Evolutionary conservation across 2,888 invertebrate species (phyloP).

Genomic region (Ptychoptera contaminata): DNA sequence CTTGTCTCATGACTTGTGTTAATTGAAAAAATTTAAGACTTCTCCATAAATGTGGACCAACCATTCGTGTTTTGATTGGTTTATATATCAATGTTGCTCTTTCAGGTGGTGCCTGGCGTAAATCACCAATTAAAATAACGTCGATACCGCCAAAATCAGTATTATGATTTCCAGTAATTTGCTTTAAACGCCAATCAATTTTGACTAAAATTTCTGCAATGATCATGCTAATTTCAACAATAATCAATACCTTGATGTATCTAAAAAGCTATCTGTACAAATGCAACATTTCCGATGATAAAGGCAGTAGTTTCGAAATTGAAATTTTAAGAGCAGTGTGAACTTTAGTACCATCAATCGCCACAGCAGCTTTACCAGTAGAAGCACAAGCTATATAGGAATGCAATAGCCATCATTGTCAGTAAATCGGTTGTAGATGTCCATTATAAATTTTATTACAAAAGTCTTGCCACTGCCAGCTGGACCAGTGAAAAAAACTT

Average conservation of each 20-base stretch:
- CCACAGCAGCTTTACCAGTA: too few relatives aligned
- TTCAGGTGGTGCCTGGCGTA: conserved; percentile 23
- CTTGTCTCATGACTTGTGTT: conserved; percentile 19
- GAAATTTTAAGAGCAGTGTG: conserved; percentile 25
- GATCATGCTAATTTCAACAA: conserved; percentile 25
- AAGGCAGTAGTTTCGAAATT: too few relatives aligned
- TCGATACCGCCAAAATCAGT: conserved; percentile 21
- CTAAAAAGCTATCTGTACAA: conserved; percentile 14
- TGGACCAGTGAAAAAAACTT: conserved; percentile 13
- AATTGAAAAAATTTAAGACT: conserved; percentile 17
- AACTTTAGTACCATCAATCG: conserved; percentile 23
- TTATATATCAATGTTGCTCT: conserved; percentile 18
- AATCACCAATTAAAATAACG: conserved; percentile 22
- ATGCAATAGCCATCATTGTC: conserved; percentile 16
- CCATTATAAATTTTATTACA: conserved; percentile 22
- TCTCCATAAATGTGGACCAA: conserved; percentile 16
- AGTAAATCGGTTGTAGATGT: conserved; percentile 22
- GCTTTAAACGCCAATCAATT: conserved; percentile 19
- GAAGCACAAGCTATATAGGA: too few relatives aligned
- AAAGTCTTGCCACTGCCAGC: conserved; percentile 21
- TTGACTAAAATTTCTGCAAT: conserved; percentile 17
- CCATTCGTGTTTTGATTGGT: conserved; percentile 12
- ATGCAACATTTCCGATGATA: too few relatives aligned
- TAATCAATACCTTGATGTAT: conserved; percentile 18
- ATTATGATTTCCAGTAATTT: conserved; percentile 21